Evolutionary conservation across 2,113 vertebrate species (phyloP).

Genomic region (Crotalus viridis): DNA sequence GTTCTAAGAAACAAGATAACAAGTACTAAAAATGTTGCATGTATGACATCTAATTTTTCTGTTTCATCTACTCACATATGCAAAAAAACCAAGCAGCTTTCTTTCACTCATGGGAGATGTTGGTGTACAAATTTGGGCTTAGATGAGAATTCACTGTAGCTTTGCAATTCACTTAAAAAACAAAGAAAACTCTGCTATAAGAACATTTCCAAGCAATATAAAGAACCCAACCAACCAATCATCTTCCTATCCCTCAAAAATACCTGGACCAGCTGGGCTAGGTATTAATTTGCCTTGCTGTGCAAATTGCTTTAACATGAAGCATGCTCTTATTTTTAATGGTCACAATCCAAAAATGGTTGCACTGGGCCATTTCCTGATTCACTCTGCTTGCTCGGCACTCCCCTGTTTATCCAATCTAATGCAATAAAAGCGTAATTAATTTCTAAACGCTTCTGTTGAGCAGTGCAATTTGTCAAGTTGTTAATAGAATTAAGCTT

Average conservation of each 20-base stretch:
- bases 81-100: constrained; percentile 10
- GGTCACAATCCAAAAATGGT: constrained; percentile 36
- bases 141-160: constrained; percentile 61
- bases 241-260: background rate
- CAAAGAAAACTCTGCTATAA: constrained; percentile 62
- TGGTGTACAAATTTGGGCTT: constrained; percentile 58
- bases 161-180: constrained; percentile 64
- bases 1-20: background rate
- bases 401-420: constrained; percentile 80
- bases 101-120: constrained; percentile 47
- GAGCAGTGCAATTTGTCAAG: constrained; percentile 85
- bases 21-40: constrained; percentile 5
- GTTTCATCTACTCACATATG: constrained; percentile 24
- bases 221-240: constrained; percentile 62
- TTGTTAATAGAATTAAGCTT: constrained; percentile 89
- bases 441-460: constrained; percentile 84
- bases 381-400: constrained; percentile 53
- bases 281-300: constrained; percentile 33
- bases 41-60: constrained; percentile 10
- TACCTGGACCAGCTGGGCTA: constrained; percentile 33
- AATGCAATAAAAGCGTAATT: constrained; percentile 86
- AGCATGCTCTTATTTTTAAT: background rate
- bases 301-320: background rate
- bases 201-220: constrained; percentile 59
- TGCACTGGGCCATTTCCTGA: constrained; percentile 20